Conservation (phyloP, 2,888 invertebrate species). For the Adela reaumurella region DNA sequence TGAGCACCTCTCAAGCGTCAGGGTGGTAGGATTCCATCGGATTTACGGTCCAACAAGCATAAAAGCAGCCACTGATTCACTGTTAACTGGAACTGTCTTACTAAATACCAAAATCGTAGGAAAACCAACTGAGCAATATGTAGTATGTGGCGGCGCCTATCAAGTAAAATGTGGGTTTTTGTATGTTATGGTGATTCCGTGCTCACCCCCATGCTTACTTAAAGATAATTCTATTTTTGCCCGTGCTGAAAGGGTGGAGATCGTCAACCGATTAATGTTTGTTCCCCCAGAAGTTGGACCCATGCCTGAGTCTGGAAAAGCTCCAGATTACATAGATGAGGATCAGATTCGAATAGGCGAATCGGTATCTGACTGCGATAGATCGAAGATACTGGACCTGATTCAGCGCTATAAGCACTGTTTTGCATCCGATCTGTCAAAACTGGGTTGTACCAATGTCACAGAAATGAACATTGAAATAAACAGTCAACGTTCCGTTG, state of each 20-base stretch:
- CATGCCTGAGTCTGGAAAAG: constrained; percentile 4
- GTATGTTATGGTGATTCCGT: constrained; percentile 6
- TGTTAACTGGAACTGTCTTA: constrained; percentile 2
- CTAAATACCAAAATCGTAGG: constrained; percentile 8
- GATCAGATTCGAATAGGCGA: constrained; percentile 3
- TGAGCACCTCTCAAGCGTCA: not conserved
- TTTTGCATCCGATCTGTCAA: constrained; percentile 10
- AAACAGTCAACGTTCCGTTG: constrained; percentile 10
- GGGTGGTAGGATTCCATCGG: constrained; percentile 2
- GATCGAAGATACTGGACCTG: constrained; percentile 4
- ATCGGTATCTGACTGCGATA: not conserved
- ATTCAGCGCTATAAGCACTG: constrained; percentile 9
- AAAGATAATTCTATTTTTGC: constrained; percentile 1
- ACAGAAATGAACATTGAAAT: constrained; percentile 13
- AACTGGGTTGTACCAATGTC: constrained; percentile 11
- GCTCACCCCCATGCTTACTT: constrained; percentile 3
- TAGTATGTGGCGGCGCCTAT: constrained; percentile 10
- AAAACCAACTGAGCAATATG: constrained; percentile 8
- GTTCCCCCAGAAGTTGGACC: not conserved
- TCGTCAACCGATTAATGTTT: not conserved
- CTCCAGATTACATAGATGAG: not conserved
- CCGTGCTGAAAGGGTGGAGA: not conserved
- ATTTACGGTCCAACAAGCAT: constrained; percentile 1
- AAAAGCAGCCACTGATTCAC: not conserved
- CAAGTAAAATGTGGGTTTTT: constrained; percentile 5